Evolutionary conservation across 1,140 invertebrate genomes (phyloP).

Genomic region (Aphaenogaster floridana): DNA sequence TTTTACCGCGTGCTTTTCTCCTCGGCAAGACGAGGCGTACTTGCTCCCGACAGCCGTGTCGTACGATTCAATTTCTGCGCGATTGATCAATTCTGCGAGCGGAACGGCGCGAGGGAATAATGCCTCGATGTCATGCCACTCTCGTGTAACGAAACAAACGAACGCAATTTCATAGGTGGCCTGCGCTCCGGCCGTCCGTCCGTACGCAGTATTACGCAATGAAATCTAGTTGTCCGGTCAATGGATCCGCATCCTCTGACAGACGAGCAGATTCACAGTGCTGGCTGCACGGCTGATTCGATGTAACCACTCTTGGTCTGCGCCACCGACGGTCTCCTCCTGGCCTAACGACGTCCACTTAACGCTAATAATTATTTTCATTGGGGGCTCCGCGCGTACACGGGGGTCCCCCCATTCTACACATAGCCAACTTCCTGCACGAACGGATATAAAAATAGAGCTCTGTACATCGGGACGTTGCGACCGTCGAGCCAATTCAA

Average conservation of each 20-base stretch:
- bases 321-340: constrained; percentile 82
- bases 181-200: constrained; percentile 18
- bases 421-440: constrained; percentile 85
- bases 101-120: constrained; percentile 51
- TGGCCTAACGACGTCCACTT: constrained; percentile 85
- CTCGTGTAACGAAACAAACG: constrained; percentile 63
- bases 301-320: constrained; percentile 84
- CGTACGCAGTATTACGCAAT: constrained; percentile 84
- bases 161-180: constrained; percentile 63
- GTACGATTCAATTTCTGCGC: constrained; percentile 56
- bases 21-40: not conserved
- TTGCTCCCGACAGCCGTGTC: constrained; percentile 26
- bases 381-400: constrained; percentile 82
- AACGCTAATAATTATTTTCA: constrained; percentile 87
- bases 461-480: constrained; percentile 74
- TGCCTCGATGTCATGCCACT: constrained; percentile 56
- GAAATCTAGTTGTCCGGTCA: constrained; percentile 85
- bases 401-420: constrained; percentile 79
- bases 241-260: constrained; percentile 86
- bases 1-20: constrained; percentile 15
- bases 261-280: constrained; percentile 77
- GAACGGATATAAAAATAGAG: constrained; percentile 87
- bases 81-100: constrained; percentile 59
- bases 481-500: constrained; percentile 69
- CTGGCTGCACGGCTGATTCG: constrained; percentile 78